Conservation (phyloP, 2,113 vertebrate species). For the Phrynocephalus versicolor region DNA sequence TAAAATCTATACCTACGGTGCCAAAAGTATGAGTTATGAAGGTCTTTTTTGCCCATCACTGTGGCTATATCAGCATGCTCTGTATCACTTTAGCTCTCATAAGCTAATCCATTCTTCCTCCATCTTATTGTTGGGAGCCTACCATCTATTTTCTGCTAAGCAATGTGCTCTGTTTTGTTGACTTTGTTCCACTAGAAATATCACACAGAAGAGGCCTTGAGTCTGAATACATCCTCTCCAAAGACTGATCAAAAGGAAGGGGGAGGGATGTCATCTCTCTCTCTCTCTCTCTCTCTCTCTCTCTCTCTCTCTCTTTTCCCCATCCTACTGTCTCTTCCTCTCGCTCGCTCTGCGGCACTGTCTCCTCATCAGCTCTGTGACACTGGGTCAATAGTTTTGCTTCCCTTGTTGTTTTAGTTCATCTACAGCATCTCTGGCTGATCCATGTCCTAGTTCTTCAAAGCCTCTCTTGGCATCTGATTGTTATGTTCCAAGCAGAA, state of each 20-base stretch:
- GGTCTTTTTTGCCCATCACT: neutral
- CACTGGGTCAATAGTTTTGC: neutral
- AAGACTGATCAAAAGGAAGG: neutral
- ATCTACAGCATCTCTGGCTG: neutral
- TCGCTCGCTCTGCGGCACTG: too few relatives aligned
- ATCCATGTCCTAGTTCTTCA: neutral
- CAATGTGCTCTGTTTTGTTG: neutral
- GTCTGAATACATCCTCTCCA: neutral
- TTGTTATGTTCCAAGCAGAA: slow-evolving; percentile 1
- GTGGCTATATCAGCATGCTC: slow-evolving; percentile 3
- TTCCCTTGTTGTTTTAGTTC: neutral
- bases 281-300: neutral
- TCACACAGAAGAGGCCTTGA: neutral
- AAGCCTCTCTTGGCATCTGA: slow-evolving; percentile 10
- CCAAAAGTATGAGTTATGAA: slow-evolving; percentile 11
- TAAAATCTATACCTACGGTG: slow-evolving; percentile 18
- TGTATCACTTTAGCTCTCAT: slow-evolving; percentile 1
- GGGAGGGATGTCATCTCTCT: neutral
- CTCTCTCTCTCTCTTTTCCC: too few relatives aligned
- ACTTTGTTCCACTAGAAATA: slow-evolving; percentile 5
- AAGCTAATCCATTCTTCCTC: slow-evolving; percentile 19
- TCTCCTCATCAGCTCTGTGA: slow-evolving; percentile 1
- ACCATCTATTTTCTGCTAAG: slow-evolving; percentile 18
- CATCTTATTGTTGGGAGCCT: slow-evolving; percentile 1
- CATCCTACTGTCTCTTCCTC: too few relatives aligned